Conservation (phyloP, 2,888 invertebrate genomes). For the Junonia oenone region DNA sequence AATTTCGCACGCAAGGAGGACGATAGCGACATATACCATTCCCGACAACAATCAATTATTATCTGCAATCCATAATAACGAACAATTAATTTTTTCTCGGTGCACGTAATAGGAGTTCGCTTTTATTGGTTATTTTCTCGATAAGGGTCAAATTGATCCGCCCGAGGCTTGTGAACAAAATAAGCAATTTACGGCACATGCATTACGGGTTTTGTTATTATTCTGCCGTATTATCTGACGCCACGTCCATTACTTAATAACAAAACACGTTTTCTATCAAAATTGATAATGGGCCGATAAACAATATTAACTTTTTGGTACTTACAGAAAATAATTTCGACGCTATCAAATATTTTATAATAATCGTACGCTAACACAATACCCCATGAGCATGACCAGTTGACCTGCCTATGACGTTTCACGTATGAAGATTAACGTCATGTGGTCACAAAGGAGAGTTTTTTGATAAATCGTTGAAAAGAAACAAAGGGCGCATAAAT, state of each 20-base stretch:
- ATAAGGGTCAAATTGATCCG: constrained; percentile 71
- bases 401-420: constrained; percentile 46
- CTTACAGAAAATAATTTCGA: too few relatives aligned
- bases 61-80: constrained; percentile 68
- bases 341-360: too few relatives aligned
- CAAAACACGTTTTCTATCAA: neutral
- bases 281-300: neutral
- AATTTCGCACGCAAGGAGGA: constrained; percentile 43
- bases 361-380: too few relatives aligned
- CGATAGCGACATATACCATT: constrained; percentile 50
- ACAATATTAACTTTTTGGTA: too few relatives aligned
- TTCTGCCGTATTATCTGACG: constrained; percentile 4
- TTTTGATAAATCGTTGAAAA: constrained; percentile 72
- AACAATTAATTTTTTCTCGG: constrained; percentile 68
- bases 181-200: constrained; percentile 63
- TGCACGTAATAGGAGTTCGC: constrained; percentile 59
- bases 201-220: constrained; percentile 60
- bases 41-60: constrained; percentile 62
- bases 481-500: constrained; percentile 77
- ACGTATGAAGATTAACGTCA: constrained; percentile 33
- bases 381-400: constrained; percentile 39
- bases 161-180: constrained; percentile 66
- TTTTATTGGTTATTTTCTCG: constrained; percentile 71
- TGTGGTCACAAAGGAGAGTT: constrained; percentile 45
- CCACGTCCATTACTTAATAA: neutral